A percentile compares a stretch with the other conserved stretches of the same genome.
phyloP scores from a whole-genome alignment of 2,797 vertebrate species.

The Anniella stebbinsi region DNA sequence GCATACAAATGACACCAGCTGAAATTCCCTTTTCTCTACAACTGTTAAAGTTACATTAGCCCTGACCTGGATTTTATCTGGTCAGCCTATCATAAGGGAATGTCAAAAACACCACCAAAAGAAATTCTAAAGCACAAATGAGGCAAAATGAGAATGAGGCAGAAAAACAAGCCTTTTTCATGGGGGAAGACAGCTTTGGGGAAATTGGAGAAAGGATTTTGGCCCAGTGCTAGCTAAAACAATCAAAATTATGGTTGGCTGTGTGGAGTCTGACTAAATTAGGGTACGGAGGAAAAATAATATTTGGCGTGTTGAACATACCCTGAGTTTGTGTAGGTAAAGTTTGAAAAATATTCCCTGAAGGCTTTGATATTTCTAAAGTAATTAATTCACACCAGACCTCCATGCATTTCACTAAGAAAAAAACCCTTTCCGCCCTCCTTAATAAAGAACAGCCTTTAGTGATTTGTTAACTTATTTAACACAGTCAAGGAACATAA shows the following conservation, averaged over 20 bases:
- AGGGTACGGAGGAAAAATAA: not conserved
- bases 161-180: no score
- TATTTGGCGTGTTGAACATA: not conserved
- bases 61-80: no score
- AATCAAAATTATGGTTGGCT: not conserved
- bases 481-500: constrained; percentile 59
- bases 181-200: no score
- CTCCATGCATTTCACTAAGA: constrained; percentile 23
- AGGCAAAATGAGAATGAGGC: no score
- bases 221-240: not conserved
- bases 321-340: not conserved
- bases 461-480: constrained; percentile 41
- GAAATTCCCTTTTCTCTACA: no score
- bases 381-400: constrained; percentile 12
- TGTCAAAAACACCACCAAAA: no score
- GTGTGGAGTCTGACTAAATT: not conserved
- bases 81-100: no score
- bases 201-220: no score
- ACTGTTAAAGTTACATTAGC: no score
- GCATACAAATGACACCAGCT: no score
- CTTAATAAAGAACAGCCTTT: not conserved
- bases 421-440: constrained; percentile 11
- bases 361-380: not conserved
- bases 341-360: constrained; percentile 1
- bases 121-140: no score